Percentiles rank a stretch among this genome's conserved stretches.
These are phyloP conservation scores for Catostomus latipinnis DNA, from an alignment of 2,797 vertebrate species.

Conservation along the genomic window DNA sequence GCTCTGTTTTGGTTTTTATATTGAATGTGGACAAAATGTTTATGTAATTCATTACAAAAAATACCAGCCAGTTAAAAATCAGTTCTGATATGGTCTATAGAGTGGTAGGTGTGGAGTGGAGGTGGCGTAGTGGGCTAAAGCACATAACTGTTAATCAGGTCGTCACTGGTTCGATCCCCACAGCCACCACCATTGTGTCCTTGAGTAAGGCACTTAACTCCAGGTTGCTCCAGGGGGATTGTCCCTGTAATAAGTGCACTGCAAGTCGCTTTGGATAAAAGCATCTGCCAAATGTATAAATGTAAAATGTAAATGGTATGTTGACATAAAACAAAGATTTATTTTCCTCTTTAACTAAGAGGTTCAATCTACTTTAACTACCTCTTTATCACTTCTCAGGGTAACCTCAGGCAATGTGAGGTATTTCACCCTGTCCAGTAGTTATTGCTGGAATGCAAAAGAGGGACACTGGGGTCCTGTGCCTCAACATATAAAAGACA, in stretches of 20 bases:
- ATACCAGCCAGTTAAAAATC: background rate
- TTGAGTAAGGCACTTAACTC: too few species aligned
- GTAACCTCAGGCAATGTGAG: background rate
- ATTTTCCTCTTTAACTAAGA: background rate
- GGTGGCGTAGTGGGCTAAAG: too few species aligned
- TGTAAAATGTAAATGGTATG: background rate
- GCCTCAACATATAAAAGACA: slow-evolving; percentile 5
- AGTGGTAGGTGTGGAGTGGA: too few species aligned
- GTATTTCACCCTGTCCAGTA: slow-evolving; percentile 42
- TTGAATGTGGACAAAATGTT: background rate
- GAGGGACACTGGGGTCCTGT: slow-evolving; percentile 7
- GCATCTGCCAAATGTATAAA: too few species aligned
- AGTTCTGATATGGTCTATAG: slow-evolving; percentile 1
- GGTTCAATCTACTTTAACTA: background rate
- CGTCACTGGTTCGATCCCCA: too few species aligned
- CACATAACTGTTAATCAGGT: too few species aligned
- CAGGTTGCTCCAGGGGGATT: too few species aligned
- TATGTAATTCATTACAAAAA: background rate
- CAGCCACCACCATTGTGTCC: too few species aligned
- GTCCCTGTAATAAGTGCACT: too few species aligned
- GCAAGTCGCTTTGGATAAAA: too few species aligned
- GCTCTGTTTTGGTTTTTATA: slow-evolving; percentile 1
- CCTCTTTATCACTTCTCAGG: slow-evolving; percentile 18
- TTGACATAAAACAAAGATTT: background rate
- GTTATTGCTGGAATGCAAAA: slow-evolving; percentile 48